Conservation (phyloP, 2,797 vertebrate species). For the Hydrocynus forskahlii region DNA sequence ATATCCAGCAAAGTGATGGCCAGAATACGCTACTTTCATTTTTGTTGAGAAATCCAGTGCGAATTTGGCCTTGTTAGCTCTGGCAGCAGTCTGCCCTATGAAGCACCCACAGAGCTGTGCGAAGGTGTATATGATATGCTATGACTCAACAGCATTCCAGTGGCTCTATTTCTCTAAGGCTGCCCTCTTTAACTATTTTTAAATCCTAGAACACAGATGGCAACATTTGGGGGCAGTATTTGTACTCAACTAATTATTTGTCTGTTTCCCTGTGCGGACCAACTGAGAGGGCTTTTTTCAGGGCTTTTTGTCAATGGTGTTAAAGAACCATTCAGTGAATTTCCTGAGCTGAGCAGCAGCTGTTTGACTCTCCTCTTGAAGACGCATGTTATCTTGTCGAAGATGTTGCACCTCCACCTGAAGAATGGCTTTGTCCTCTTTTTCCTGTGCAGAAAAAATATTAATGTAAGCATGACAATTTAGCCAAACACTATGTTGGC, state of each 20-base stretch:
- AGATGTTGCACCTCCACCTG: constrained; percentile 96
- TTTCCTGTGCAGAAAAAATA: constrained; percentile 81
- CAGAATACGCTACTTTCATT: constrained; percentile 24
- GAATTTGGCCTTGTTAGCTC: constrained; percentile 7
- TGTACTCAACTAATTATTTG: not conserved
- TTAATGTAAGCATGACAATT: constrained; percentile 28
- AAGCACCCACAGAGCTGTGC: not conserved
- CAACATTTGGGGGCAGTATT: no score
- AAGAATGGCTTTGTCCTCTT: constrained; percentile 94
- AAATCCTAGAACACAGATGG: not conserved
- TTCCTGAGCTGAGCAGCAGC: constrained; percentile 93
- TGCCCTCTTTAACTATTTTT: constrained; percentile 7
- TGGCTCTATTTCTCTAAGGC: not conserved
- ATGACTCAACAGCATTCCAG: constrained; percentile 4
- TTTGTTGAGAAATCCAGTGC: constrained; percentile 15
- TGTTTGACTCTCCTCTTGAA: constrained; percentile 95
- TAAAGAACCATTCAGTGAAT: constrained; percentile 98
- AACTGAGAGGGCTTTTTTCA: constrained; percentile 55
- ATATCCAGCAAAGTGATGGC: constrained; percentile 13
- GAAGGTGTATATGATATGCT: not conserved
- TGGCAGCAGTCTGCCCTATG: not conserved
- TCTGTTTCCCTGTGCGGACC: not conserved
- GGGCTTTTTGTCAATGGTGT: constrained; percentile 91
- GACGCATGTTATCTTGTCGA: constrained; percentile 94
- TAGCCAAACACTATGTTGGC: no score